Conservation (phyloP, 2,797 vertebrate species). For the Epinephelus awoara region DNA sequence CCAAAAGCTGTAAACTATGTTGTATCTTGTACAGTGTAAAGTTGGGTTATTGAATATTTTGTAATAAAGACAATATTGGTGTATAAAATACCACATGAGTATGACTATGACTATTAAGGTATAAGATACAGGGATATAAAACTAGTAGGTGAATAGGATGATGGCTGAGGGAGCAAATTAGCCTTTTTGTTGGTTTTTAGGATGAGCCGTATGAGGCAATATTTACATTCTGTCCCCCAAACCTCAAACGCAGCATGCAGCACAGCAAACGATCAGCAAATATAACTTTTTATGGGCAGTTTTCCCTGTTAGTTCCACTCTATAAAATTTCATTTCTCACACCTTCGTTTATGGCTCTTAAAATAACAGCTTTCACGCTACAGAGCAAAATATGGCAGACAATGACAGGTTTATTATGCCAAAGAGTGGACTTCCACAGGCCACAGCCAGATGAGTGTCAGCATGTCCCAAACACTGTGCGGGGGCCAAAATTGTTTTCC, state of each 20-base stretch:
- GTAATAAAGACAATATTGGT: conserved; percentile 88
- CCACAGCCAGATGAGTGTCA: conserved; percentile 46
- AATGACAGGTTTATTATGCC: conserved; percentile 44
- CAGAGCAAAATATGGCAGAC: conserved; percentile 26
- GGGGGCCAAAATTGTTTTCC: conserved; percentile 57
- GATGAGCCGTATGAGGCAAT: conserved; percentile 9
- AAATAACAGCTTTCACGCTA: conserved; percentile 46
- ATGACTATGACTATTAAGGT: not conserved
- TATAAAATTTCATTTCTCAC: conserved; percentile 41
- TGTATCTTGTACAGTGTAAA: conserved; percentile 88
- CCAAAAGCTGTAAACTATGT: conserved; percentile 84
- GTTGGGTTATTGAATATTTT: conserved; percentile 87
- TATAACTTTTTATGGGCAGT: conserved; percentile 29
- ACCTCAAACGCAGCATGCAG: not conserved
- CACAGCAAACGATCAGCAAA: conserved; percentile 24
- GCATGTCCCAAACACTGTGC: conserved; percentile 41
- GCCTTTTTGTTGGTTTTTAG: conserved; percentile 10
- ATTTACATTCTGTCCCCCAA: conserved; percentile 26
- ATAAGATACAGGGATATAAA: not conserved
- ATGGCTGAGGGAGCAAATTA: not conserved
- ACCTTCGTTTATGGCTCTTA: conserved; percentile 49
- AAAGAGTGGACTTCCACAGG: conserved; percentile 12
- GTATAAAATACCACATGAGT: conserved; percentile 74
- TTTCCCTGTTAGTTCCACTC: conserved; percentile 45
- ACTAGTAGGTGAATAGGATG: not conserved